Conservation (phyloP, 1,140 invertebrate species). For the Eurosta solidaginis region DNA sequence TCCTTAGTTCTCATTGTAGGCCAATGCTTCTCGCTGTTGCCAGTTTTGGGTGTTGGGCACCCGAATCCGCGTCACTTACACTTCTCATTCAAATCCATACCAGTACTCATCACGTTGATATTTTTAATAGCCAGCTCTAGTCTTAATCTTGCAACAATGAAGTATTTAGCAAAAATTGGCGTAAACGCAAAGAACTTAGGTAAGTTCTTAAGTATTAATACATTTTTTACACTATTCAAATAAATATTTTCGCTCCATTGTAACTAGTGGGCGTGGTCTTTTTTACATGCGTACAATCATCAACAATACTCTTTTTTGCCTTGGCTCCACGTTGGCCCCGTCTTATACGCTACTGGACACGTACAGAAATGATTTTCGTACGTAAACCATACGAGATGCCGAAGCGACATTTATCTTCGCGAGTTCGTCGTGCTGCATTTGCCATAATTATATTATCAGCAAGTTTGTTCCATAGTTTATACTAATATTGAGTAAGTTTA, state of each 20-base stretch:
- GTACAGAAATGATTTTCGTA: conserved; percentile 46
- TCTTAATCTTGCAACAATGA: conserved; percentile 40
- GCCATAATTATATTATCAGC: conserved; percentile 44
- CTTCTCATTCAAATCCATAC: conserved; percentile 45
- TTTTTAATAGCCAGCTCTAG: conserved; percentile 42
- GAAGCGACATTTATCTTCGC: conserved; percentile 36
- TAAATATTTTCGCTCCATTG: background rate
- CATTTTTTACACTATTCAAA: background rate
- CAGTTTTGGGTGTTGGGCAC: conserved; percentile 41
- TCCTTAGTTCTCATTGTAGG: conserved; percentile 50
- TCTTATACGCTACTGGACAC: conserved; percentile 48
- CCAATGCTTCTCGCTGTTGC: conserved; percentile 50
- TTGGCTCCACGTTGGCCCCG: conserved; percentile 47
- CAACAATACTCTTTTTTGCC: conserved; percentile 41
- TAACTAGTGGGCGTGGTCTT: conserved; percentile 45
- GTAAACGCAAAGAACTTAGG: conserved; percentile 53
- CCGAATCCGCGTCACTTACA: conserved; percentile 41
- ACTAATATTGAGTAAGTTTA: background rate
- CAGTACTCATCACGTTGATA: conserved; percentile 38
- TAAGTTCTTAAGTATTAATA: conserved; percentile 30
- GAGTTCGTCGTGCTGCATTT: conserved; percentile 45
- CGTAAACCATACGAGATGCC: conserved; percentile 44
- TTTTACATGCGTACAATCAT: conserved; percentile 43
- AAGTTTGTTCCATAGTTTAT: conserved; percentile 31
- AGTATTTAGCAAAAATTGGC: conserved; percentile 42